phyloP scores from a whole-genome alignment of 2,113 vertebrate genomes.

The Misgurnus mizolepis region DNA sequence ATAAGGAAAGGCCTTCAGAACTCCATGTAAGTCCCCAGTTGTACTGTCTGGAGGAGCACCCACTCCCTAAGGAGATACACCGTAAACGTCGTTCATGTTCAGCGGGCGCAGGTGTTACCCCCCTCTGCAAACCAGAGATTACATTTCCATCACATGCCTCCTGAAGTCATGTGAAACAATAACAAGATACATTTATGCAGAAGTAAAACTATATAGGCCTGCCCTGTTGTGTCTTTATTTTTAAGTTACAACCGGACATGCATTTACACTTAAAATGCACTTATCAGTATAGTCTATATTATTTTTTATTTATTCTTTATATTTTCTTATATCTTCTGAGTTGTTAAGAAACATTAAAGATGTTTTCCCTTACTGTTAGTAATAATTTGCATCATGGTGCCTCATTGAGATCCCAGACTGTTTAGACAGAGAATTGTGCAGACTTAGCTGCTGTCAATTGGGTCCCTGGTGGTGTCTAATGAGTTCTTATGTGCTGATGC shows the following conservation, averaged over 20 bases:
- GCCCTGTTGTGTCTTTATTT: neutral
- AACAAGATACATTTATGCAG: neutral
- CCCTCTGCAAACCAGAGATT: conserved; percentile 20
- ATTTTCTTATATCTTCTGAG: no score
- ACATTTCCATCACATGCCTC: conserved; percentile 23
- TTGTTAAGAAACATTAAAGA: neutral
- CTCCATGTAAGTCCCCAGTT: conserved; percentile 18
- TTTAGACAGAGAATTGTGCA: conserved; percentile 43
- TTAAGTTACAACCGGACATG: neutral
- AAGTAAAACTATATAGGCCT: neutral
- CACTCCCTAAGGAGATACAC: conserved; percentile 17
- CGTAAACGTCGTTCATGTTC: conserved; percentile 31
- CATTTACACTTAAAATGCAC: neutral
- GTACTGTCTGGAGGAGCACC: conserved; percentile 24
- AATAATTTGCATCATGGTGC: conserved; percentile 8
- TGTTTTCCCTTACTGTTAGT: conserved; percentile 21
- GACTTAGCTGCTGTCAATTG: conserved; percentile 37
- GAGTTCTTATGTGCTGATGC: conserved; percentile 37
- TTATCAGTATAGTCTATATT: neutral
- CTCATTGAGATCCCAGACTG: conserved; percentile 33
- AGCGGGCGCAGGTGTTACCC: conserved; percentile 30
- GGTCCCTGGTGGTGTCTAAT: conserved; percentile 44
- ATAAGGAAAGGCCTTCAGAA: conserved; percentile 1
- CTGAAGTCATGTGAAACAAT: conserved; percentile 34
- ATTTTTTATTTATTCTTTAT: neutral